Evolutionary conservation across 2,113 vertebrate genomes (phyloP).

Genomic region (Plotosus lineatus): DNA sequence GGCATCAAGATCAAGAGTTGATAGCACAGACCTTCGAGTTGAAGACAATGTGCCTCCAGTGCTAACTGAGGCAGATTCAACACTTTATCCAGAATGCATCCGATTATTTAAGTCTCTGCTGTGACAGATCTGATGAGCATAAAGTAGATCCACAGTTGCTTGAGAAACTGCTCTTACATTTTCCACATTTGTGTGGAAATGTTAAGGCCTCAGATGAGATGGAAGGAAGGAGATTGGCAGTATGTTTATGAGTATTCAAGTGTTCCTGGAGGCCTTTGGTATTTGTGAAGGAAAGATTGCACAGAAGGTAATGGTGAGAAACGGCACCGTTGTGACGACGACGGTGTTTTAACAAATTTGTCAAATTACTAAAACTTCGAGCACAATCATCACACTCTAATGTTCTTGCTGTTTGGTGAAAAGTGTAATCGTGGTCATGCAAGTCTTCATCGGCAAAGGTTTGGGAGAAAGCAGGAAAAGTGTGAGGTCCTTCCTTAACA

Average conservation of each 20-base stretch:
- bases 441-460: conserved; percentile 35
- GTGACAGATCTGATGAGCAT: conserved; percentile 59
- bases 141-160: conserved; percentile 56
- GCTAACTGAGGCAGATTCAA: neutral
- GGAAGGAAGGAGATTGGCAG: conserved; percentile 20
- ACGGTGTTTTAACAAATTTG: conserved; percentile 52
- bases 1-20: conserved; percentile 27
- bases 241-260: conserved; percentile 31
- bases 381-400: conserved; percentile 54
- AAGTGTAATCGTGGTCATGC: conserved; percentile 26
- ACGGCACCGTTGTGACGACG: conserved; percentile 51
- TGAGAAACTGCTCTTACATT: conserved; percentile 53
- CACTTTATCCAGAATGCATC: neutral
- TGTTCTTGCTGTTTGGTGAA: conserved; percentile 8
- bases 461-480: conserved; percentile 44
- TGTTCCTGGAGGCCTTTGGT: conserved; percentile 43
- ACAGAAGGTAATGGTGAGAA: conserved; percentile 41
- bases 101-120: conserved; percentile 4
- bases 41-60: neutral
- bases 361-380: conserved; percentile 49
- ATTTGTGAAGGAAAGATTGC: conserved; percentile 45
- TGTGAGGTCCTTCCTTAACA: conserved; percentile 33
- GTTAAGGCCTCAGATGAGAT: conserved; percentile 35
- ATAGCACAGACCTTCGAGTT: conserved; percentile 18
- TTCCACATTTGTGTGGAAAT: conserved; percentile 52